phyloP scores from a whole-genome alignment of 2,888 invertebrate genomes.

The Patella pellucida region DNA sequence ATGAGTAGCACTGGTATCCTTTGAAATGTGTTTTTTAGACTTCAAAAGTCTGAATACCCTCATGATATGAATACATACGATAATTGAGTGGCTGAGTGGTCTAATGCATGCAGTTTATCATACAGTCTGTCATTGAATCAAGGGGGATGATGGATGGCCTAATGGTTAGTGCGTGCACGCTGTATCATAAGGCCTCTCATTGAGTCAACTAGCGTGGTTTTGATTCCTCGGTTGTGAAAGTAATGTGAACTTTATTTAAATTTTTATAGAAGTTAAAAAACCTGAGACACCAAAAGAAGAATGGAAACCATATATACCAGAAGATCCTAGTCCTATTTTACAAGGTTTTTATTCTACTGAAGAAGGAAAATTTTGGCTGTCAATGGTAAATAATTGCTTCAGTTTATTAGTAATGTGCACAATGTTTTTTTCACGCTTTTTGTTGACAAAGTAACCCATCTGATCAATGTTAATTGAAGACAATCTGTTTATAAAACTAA shows the following conservation, averaged over 20 bases:
- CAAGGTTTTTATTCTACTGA: constrained; percentile 62
- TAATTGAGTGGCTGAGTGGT: too few relatives aligned
- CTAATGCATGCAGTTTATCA: too few relatives aligned
- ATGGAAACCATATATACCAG: constrained; percentile 69
- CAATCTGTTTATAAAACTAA: background rate
- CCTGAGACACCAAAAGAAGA: constrained; percentile 53
- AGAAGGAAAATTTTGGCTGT: constrained; percentile 68
- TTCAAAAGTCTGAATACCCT: too few relatives aligned
- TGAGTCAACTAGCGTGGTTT: background rate
- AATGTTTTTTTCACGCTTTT: too few relatives aligned
- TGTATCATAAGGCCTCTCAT: too few relatives aligned
- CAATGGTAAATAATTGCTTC: constrained; percentile 62
- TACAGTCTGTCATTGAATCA: too few relatives aligned
- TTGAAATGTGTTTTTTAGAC: too few relatives aligned
- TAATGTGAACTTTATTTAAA: background rate
- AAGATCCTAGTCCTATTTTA: constrained; percentile 66
- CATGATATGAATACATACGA: too few relatives aligned
- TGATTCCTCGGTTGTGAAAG: background rate
- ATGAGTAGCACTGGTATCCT: too few relatives aligned
- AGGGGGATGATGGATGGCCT: too few relatives aligned
- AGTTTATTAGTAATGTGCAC: too few relatives aligned
- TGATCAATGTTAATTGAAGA: background rate
- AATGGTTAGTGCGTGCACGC: too few relatives aligned
- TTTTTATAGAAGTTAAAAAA: constrained; percentile 34
- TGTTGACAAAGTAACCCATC: background rate